phyloP scores from a whole-genome alignment of 2,888 invertebrate genomes.

The Phlogophora meticulosa region DNA sequence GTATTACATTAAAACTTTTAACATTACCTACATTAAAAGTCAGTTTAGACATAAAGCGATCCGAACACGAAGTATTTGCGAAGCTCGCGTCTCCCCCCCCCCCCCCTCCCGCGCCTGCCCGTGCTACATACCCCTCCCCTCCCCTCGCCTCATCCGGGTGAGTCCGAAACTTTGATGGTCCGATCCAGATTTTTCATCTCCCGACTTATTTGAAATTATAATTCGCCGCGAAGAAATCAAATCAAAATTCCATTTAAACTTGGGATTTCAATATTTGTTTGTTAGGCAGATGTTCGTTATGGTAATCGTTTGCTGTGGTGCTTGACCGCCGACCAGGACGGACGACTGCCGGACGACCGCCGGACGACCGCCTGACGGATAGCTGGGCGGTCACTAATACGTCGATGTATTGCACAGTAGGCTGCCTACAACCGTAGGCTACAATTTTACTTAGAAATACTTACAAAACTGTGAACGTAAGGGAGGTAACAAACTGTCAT shows the following conservation, averaged over 20 bases:
- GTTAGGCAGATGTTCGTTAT: slow-evolving; percentile 80
- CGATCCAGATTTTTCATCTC: slow-evolving; percentile 90
- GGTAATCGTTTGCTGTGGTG: slow-evolving; percentile 64
- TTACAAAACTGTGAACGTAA: slow-evolving; percentile 8
- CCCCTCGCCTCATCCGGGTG: slow-evolving; percentile 58
- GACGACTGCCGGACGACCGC: neutral
- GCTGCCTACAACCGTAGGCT: slow-evolving; percentile 11
- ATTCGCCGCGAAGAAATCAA: slow-evolving; percentile 87
- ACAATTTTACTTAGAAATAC: slow-evolving; percentile 41
- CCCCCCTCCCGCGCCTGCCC: neutral
- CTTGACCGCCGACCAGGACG: slow-evolving; percentile 57
- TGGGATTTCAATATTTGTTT: slow-evolving; percentile 88
- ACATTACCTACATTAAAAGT: slow-evolving; percentile 84
- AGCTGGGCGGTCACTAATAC: neutral
- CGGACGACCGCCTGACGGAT: neutral
- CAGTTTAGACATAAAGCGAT: slow-evolving; percentile 83
- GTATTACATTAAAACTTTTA: slow-evolving; percentile 78
- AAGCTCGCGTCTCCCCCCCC: slow-evolving; percentile 49
- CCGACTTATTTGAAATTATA: slow-evolving; percentile 90
- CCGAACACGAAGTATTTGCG: slow-evolving; percentile 78
- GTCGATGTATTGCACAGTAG: neutral
- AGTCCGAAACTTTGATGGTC: slow-evolving; percentile 86
- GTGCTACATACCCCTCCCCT: neutral
- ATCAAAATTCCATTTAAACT: slow-evolving; percentile 91
- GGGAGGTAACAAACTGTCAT: neutral